phyloP scores from a whole-genome alignment of 2,797 vertebrate species.

The Percopsis omiscomaycus region DNA sequence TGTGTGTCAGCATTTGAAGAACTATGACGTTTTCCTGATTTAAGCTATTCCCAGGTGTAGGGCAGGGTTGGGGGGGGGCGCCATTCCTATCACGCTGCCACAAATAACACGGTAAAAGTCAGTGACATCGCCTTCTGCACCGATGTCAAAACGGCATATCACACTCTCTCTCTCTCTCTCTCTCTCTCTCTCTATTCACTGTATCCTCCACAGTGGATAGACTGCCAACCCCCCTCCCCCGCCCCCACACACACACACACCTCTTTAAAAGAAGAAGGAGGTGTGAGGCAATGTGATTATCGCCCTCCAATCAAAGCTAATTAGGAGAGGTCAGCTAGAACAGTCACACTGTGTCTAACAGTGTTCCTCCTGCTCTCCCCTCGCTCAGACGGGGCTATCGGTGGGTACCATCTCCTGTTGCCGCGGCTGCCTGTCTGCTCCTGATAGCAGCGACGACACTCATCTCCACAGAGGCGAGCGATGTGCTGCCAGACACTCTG shows the following conservation, averaged over 20 bases:
- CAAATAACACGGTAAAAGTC: constrained; percentile 55
- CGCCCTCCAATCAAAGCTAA: constrained; percentile 70
- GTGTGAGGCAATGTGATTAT: constrained; percentile 72
- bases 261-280: constrained; percentile 57
- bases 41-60: constrained; percentile 41
- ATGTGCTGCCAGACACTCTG: constrained; percentile 60
- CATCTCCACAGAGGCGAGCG: constrained; percentile 55
- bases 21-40: constrained; percentile 48
- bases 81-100: constrained; percentile 47
- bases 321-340: constrained; percentile 73
- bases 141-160: constrained; percentile 39
- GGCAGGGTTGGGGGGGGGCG: constrained; percentile 39
- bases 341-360: constrained; percentile 70
- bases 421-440: constrained; percentile 58
- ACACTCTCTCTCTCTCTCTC: constrained; percentile 34
- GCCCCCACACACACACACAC: constrained; percentile 16
- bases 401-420: constrained; percentile 66
- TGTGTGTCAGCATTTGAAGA: constrained; percentile 30
- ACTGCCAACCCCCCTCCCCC: constrained; percentile 39
- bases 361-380: constrained; percentile 50
- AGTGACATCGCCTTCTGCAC: constrained; percentile 37
- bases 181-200: constrained; percentile 26
- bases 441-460: constrained; percentile 53
- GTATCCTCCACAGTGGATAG: constrained; percentile 8
- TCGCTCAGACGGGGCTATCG: constrained; percentile 60